Conservation (phyloP, 2,797 vertebrate species). For the Helarctos malayanus region DNA sequence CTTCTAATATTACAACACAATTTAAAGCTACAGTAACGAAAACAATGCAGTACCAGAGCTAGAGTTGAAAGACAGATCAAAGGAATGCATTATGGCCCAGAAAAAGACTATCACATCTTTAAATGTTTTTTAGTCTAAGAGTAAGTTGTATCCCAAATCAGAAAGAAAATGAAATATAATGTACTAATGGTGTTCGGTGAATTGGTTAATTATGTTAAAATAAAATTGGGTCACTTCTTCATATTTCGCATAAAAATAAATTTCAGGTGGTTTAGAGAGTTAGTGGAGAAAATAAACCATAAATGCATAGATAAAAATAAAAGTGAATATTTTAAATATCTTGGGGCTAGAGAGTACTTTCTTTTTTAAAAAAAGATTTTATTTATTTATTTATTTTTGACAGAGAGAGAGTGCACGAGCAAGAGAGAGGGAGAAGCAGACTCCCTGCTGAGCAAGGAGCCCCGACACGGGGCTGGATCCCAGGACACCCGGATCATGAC, state of each 20-base stretch:
- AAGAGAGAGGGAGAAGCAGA: too few relatives aligned
- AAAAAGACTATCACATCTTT: slow-evolving; percentile 18
- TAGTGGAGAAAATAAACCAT: slow-evolving; percentile 37
- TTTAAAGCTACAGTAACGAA: background rate
- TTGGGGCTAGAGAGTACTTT: background rate
- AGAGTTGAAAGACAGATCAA: background rate
- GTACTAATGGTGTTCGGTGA: background rate
- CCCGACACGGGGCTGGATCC: too few relatives aligned
- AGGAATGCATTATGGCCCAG: background rate
- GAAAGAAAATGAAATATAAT: background rate
- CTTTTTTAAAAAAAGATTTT: background rate
- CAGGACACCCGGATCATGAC: too few relatives aligned
- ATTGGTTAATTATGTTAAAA: slow-evolving; percentile 12
- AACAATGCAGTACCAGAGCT: background rate
- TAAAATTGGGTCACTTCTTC: slow-evolving; percentile 3
- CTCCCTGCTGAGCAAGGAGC: too few relatives aligned
- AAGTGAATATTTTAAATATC: slow-evolving; percentile 23
- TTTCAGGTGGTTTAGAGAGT: background rate
- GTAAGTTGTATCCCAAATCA: slow-evolving; percentile 13
- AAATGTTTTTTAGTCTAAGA: background rate
- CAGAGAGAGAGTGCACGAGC: too few relatives aligned
- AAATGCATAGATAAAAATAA: background rate
- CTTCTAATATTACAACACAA: slow-evolving; percentile 23
- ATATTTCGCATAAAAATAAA: slow-evolving; percentile 45
- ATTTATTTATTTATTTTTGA: too few relatives aligned